Base-by-base conservation (phyloP, 2,888 invertebrate species). In the Eupeodes latifasciatus region DNA sequence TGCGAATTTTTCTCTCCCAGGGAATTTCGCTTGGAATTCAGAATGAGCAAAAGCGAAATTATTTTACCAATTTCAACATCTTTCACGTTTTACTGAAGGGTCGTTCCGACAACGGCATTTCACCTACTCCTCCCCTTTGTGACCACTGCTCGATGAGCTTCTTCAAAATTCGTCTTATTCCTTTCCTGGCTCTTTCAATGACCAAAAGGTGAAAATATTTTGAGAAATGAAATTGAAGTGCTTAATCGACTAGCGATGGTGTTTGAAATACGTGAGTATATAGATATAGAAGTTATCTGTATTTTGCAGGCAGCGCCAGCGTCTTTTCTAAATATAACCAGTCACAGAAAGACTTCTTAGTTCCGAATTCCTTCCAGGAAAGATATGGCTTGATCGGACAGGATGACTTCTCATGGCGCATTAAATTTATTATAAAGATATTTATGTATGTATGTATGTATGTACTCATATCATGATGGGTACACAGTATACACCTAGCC, bases 201-300 rank as follows among this genome's bases (percentile, higher is more conserved):
- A 66, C 82, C 78, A 71, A 82, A 86, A 86, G 86, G 82, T 86
- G 86, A 79, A 82, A 86, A 86, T 86, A 82, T 86, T 69, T 86
- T 79, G 69, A 86, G 75, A 82, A 86, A 79, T 86, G 86, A 86
- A 86, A 82, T 86, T 64, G 86, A 82, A 82, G 75, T 79, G 79
- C 74, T 79, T 86, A 86, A 82, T 86, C 82, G 82, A 86, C 82
- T 82, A 78, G 86, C 67, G 77, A 79, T 84, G 79, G 67, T 64
- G 49, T 64, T n/a, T 59, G 12, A 62, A 14, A 53, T 69, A 51
- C 9, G 3, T 27, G 19, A 34, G 19, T n/a, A 16, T 40, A 44
- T 12, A 44, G 19, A 64, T 44, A 57, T 27, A 27, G 11, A 5
- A 34, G n/a, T 4, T 61, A 61, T n/a, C 36, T 61, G n/a, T 4